These are phyloP conservation scores for Pteropus rufus DNA, from an alignment of 2,797 vertebrate genomes.

Conservation along the genomic window DNA sequence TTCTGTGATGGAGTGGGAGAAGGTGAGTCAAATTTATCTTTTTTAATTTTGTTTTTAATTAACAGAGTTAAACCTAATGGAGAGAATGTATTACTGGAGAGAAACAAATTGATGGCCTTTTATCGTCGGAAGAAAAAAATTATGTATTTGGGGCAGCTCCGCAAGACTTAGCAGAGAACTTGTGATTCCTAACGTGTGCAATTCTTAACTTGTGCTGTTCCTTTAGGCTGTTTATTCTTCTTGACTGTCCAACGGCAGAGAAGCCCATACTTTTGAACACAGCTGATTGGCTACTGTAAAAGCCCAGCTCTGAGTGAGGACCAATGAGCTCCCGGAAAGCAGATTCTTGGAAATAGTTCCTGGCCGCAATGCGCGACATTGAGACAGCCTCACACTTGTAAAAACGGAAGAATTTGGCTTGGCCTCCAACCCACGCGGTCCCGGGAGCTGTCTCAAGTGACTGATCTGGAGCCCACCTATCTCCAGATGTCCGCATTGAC, in stretches of 20 bases:
- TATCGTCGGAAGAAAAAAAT: background rate
- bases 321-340: background rate
- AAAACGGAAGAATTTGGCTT: constrained; percentile 63
- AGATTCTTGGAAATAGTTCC: constrained; percentile 48
- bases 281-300: constrained; percentile 67
- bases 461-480: background rate
- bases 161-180: background rate
- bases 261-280: background rate
- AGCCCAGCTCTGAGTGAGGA: constrained; percentile 35
- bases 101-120: background rate
- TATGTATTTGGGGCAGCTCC: background rate
- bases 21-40: background rate
- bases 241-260: background rate
- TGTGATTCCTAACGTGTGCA: background rate
- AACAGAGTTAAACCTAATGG: background rate
- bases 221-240: background rate
- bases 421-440: background rate
- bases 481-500: background rate
- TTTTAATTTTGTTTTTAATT: constrained; percentile 11
- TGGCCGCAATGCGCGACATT: constrained; percentile 13
- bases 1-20: background rate
- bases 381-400: constrained; percentile 15
- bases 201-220: background rate
- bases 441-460: background rate
- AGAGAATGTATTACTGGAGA: background rate